phyloP scores from a whole-genome alignment of 2,113 vertebrate species.

The Mormyrus lacerda region DNA sequence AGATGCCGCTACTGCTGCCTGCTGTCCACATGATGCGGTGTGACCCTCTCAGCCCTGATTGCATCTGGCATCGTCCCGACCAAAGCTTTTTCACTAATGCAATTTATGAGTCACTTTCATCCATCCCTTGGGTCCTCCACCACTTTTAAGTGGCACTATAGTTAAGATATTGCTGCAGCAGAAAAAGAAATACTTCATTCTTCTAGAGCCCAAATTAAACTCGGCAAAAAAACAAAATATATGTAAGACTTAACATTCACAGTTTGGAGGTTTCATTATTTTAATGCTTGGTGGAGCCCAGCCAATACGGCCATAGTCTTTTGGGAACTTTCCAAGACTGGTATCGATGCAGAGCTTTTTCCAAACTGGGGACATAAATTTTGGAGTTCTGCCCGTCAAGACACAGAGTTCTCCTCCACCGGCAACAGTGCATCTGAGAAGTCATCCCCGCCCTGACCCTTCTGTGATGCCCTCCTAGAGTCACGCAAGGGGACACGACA shows the following conservation, averaged over 20 bases:
- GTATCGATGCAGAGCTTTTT: neutral
- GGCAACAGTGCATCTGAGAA: neutral
- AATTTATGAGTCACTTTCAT: slow-evolving; percentile 52
- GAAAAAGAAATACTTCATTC: slow-evolving; percentile 28
- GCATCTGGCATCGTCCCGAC: slow-evolving; percentile 30
- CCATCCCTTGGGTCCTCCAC: slow-evolving; percentile 34
- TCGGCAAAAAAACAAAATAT: slow-evolving; percentile 10
- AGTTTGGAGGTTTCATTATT: slow-evolving; percentile 44
- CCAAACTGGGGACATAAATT: neutral
- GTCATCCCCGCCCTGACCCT: neutral
- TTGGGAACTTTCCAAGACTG: neutral
- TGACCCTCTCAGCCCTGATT: slow-evolving; percentile 31
- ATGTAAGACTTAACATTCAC: slow-evolving; percentile 11
- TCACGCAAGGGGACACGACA: neutral
- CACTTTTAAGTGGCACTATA: slow-evolving; percentile 35
- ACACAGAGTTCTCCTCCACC: neutral
- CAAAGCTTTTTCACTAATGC: slow-evolving; percentile 43
- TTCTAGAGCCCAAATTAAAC: slow-evolving; percentile 23
- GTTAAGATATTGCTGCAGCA: slow-evolving; percentile 46
- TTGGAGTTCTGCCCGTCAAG: neutral
- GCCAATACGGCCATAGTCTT: neutral
- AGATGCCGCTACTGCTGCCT: neutral
- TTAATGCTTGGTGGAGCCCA: slow-evolving; percentile 38
- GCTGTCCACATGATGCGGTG: neutral
- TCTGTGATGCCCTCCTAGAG: neutral